phyloP scores from a whole-genome alignment of 2,888 invertebrate species.

The Strigamia maritima region DNA sequence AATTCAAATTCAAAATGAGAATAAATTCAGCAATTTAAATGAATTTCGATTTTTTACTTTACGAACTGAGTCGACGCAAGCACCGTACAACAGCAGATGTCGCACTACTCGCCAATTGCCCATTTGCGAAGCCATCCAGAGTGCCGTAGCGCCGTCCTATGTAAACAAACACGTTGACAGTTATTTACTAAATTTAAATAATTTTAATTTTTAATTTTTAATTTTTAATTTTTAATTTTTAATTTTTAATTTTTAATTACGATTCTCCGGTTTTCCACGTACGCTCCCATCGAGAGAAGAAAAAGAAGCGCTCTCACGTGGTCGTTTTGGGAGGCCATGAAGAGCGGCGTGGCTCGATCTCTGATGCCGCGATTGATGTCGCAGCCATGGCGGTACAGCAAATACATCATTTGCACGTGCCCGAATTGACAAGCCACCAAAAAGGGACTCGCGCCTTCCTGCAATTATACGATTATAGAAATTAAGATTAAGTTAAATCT shows the following conservation, averaged over 20 bases:
- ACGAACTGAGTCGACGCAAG: conserved; percentile 72
- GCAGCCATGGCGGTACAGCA: conserved; percentile 71
- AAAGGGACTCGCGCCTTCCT: conserved; percentile 88
- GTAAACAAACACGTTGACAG: too few species aligned
- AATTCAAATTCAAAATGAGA: conserved; percentile 36
- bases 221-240: too few species aligned
- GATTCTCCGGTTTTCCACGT: conserved; percentile 59
- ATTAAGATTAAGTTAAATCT: too few species aligned
- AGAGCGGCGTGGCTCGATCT: conserved; percentile 78
- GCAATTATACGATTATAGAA: conserved; percentile 44
- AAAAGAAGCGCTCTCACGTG: conserved; percentile 74
- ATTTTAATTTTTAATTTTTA: too few species aligned
- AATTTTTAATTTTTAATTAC: too few species aligned
- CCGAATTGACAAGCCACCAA: conserved; percentile 94
- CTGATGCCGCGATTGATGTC: conserved; percentile 69
- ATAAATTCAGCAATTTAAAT: too few species aligned
- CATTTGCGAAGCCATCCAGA: conserved; percentile 96
- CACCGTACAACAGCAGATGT: conserved; percentile 72
- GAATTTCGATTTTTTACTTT: conserved; percentile 62
- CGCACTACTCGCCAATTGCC: conserved; percentile 79
- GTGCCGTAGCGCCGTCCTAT: conserved; percentile 65
- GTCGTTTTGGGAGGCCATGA: conserved; percentile 91
- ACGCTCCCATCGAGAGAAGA: conserved; percentile 70
- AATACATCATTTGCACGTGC: conserved; percentile 72
- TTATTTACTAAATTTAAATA: too few species aligned